Base-by-base conservation (phyloP, 2,113 vertebrate genomes). In the Mellivora capensis region DNA sequence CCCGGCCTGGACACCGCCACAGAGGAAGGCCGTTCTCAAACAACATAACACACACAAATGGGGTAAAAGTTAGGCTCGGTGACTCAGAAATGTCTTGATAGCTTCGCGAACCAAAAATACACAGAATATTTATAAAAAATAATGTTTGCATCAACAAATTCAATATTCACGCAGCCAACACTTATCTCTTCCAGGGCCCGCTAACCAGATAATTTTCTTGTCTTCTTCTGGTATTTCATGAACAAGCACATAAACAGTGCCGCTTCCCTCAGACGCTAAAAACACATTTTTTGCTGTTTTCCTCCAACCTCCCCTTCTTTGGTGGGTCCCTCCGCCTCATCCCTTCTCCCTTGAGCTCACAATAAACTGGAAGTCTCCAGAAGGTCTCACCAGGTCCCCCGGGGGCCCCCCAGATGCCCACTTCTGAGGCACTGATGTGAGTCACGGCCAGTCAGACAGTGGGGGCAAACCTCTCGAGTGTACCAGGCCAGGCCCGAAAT, bases 221-320 rank as follows among this genome's bases (percentile, higher is more conserved):
- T 37, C 92, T 82, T 39, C 80, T 77, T 94, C 42, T n/a, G 3
- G 81, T 34, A 31, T 95, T 76, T 59, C 76, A 67, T 82, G 29
- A 14, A 87, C 42, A 3, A 9, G 71, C 31, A 74, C 0, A 64
- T 34, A 62, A 62, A 59, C n/a, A 52, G 93, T 15, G 0, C 0
- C 0, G 69, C 7, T 13, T 57, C n/a, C 11, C 67, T 96, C 72
- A 74, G 61, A 52, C 4, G 54, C 76, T 59, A 57, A 76, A 37
- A 34, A 1, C 27, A 29, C 15, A 8, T 37, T 29, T 71, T 91
- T 71, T 88, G 59, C 15, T 86, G 0, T 14, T 21, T 8, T 0
- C 42, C 25, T 15, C 18, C 0, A 7, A 62, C 25, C 0, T 31
- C 3, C 31, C 49, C 18, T 72, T 42, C 15, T 31, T 13, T n/a